Evolutionary conservation across 2,888 invertebrate genomes (phyloP).

Genomic region (Pristionchus maxplancki): DNA sequence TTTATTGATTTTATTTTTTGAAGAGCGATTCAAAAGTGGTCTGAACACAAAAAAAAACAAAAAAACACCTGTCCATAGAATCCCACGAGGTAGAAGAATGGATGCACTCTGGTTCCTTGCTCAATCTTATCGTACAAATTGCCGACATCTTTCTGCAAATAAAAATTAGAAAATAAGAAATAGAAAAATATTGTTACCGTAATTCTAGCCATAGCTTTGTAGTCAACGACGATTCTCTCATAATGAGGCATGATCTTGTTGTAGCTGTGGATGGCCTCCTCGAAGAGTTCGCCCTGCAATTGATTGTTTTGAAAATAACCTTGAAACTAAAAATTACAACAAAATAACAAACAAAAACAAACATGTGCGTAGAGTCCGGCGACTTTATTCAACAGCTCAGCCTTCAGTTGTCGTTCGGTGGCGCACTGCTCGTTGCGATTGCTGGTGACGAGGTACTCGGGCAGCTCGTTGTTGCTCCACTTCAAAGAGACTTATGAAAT

Average conservation of each 20-base stretch:
- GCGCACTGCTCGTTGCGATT: slow-evolving; percentile 40
- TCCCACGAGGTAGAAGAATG: slow-evolving; percentile 48
- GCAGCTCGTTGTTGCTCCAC: slow-evolving; percentile 50
- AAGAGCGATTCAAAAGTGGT: neutral
- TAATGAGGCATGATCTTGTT: slow-evolving; percentile 39
- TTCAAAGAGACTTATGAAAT: neutral
- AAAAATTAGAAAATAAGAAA: neutral
- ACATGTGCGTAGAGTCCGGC: slow-evolving; percentile 21
- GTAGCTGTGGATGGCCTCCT: slow-evolving; percentile 50
- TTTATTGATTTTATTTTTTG: neutral
- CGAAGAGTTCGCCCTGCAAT: slow-evolving; percentile 49
- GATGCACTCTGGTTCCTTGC: slow-evolving; percentile 1
- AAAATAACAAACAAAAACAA: neutral
- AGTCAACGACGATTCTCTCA: slow-evolving; percentile 45
- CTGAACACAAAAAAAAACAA: too few species aligned
- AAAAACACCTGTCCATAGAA: slow-evolving; percentile 39
- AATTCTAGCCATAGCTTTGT: neutral
- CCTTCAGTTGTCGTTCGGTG: slow-evolving; percentile 47
- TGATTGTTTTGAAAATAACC: neutral
- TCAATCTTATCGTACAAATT: slow-evolving; percentile 37
- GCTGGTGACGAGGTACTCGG: slow-evolving; percentile 16
- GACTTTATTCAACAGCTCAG: neutral
- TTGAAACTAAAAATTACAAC: too few species aligned
- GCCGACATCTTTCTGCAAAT: slow-evolving; percentile 17
- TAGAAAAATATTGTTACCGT: neutral